Evolutionary conservation across 2,797 vertebrate genomes (phyloP), one percentile per base, ranked within the genome.

Genomic region (Trachops cirrhosus): DNA sequence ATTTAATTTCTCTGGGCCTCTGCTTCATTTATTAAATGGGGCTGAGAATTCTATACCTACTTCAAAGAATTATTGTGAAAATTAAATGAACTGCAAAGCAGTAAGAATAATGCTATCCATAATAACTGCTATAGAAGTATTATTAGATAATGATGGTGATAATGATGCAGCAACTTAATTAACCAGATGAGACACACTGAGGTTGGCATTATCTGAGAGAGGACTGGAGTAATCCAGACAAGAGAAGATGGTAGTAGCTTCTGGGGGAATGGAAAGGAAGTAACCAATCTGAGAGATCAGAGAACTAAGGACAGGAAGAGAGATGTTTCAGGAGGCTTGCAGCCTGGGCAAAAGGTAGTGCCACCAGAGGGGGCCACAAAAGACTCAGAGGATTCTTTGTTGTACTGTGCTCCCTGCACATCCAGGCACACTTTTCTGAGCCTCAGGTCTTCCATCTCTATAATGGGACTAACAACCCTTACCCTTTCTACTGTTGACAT

Each of bases 51-150:
- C 50, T 73, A 62, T 52, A 41, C 29, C 64, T 50, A 71, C 64
- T 80, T 90, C 67, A 54, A 12, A 91, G 68, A 83, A 73, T 8
- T 50, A 77, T 3, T 88, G 19, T 64, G 37, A 93, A 92, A 80
- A 75, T 78, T 79, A 93, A 91, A 84, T 71, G 44, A 88, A 93
- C 5, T 67, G 21, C 74, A 94, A 75, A 85, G 37, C 93, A 67
- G 3, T 57, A 71, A 79, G 64, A 67, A 48, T 59, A 82, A 77
- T 50, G n/a, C 77, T 44, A 82, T 22, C 59, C 54, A 37, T 62
- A 78, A 71, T 37, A 85, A 82, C 12, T 57, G 32, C 68, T 24
- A 64, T 3, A 26, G 37, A 83, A 62, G 9, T 64, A 89, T 46
- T 68, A 41, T 29, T 59, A 59, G 44, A 92, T 71, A 75, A 91